Base-by-base conservation (phyloP, 2,113 vertebrate genomes). In the Dryoscopus gambensis region DNA sequence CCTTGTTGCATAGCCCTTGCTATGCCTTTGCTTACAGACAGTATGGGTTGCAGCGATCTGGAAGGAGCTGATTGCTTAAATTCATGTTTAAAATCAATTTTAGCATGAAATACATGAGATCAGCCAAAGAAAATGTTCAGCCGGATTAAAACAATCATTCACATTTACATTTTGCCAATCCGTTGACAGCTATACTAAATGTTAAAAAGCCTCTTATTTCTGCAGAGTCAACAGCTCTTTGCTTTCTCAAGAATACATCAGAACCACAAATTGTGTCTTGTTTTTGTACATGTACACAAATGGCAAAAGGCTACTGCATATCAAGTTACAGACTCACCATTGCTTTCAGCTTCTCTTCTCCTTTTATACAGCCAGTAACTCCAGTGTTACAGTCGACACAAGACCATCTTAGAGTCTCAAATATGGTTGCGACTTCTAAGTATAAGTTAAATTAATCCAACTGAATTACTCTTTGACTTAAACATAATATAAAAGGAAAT, bases 121-220 rank as follows among this genome's bases (percentile, higher is more conserved):
- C 19, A 65, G 88, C 42, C 55, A 73, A 95, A 85, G 33, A 91
- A 97, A 97, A 91, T 79, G 24, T 94, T 90, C 74, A 95, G 49
- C 35, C 81, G 79, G 47, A 91, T 90, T 94, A 88, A 93, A 97
- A 84, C 13, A 92, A 92, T 64, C 30, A 77, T 60, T 68, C 83
- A 63, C 42, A 64, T 94, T 84, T 79, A 87, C 31, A 30, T 92
- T 94, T 90, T 2, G 13, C 68, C 55, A n/a, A 82, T 78, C 37
- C 55, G 20, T 86, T 86, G 90, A 89, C 5, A 7, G 55, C 23
- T 85, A 55, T 55, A 94, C 44, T 64, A 82, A 79, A 87, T 15
- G 28, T 76, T 63, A 13, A 84, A 80, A 53, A 55, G 7, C 6
- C 42, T 92, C 35, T 56, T 49, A 52, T 65, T 97, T 86, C 78